Conservation (phyloP, 2,113 vertebrate genomes). For the Synodontis membranacea region DNA sequence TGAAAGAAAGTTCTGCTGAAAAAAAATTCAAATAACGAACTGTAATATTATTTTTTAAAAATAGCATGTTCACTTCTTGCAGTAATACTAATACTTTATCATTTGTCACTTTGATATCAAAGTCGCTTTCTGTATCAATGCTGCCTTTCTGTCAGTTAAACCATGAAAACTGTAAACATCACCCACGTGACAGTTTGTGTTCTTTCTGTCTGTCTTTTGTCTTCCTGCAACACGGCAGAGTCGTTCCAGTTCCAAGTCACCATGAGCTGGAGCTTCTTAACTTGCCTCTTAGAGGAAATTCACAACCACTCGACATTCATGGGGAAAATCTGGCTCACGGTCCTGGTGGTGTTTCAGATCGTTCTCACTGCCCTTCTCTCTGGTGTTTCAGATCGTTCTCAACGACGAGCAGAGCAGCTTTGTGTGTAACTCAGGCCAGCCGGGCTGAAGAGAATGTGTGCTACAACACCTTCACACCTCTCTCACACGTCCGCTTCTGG, state of each 20-base stretch:
- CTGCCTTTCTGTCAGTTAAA: not conserved
- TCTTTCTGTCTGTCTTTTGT: not conserved
- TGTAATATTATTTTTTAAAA: not conserved
- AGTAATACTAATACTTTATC: not conserved
- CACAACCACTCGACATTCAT: constrained; percentile 97
- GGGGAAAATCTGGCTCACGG: constrained; percentile 93
- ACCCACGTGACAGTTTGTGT: not conserved
- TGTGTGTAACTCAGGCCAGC: constrained; percentile 90
- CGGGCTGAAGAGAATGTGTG: constrained; percentile 93
- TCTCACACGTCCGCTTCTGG: constrained; percentile 94
- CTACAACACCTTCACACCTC: constrained; percentile 89
- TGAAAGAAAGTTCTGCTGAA: not conserved
- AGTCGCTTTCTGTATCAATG: not conserved
- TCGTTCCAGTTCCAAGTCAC: constrained; percentile 49
- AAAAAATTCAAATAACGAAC: not conserved
- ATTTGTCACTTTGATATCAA: not conserved
- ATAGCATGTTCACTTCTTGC: not conserved
- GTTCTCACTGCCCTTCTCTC: constrained; percentile 90
- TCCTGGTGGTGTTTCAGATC: constrained; percentile 90
- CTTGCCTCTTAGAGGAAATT: constrained; percentile 92
- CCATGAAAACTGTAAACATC: not conserved
- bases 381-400: too few species aligned
- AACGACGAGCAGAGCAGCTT: constrained; percentile 96
- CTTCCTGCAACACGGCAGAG: not conserved
- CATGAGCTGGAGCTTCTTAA: constrained; percentile 98